Conservation (phyloP, 2,113 vertebrate species). For the Podilymbus podiceps region DNA sequence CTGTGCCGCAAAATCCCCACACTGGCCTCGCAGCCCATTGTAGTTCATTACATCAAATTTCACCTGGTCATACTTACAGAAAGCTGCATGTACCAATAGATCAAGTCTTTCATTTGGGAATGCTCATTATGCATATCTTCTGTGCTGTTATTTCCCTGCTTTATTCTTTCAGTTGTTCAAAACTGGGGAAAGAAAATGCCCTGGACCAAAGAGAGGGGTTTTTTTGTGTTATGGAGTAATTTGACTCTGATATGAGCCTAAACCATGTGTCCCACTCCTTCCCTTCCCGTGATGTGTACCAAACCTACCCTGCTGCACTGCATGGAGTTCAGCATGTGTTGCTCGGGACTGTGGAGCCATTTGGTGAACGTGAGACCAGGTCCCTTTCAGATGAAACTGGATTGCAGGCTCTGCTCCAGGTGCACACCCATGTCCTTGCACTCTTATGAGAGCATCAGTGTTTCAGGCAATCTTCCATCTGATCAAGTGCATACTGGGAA, state of each 20-base stretch:
- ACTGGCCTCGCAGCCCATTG: not conserved
- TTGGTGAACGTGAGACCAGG: not conserved
- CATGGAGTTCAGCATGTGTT: not conserved
- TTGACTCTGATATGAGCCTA: not conserved
- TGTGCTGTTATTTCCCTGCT: not conserved
- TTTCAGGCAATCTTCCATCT: not conserved
- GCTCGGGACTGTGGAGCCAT: not conserved
- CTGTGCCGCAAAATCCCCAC: not conserved
- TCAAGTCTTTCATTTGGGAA: not conserved
- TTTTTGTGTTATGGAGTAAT: not conserved
- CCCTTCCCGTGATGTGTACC: not conserved
- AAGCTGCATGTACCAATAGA: not conserved
- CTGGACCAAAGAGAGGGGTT: not conserved
- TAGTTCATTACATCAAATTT: not conserved
- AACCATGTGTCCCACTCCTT: not conserved
- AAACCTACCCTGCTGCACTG: not conserved
- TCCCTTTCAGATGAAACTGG: not conserved
- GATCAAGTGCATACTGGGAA: not conserved
- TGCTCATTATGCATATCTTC: not conserved
- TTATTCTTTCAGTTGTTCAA: not conserved
- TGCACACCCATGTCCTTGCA: not conserved
- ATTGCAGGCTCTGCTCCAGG: not conserved
- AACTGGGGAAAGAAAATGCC: not conserved
- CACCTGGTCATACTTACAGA: not conserved
- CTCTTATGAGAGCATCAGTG: not conserved